phyloP scores from a whole-genome alignment of 2,888 invertebrate species.

The Ophioninae sp. region DNA sequence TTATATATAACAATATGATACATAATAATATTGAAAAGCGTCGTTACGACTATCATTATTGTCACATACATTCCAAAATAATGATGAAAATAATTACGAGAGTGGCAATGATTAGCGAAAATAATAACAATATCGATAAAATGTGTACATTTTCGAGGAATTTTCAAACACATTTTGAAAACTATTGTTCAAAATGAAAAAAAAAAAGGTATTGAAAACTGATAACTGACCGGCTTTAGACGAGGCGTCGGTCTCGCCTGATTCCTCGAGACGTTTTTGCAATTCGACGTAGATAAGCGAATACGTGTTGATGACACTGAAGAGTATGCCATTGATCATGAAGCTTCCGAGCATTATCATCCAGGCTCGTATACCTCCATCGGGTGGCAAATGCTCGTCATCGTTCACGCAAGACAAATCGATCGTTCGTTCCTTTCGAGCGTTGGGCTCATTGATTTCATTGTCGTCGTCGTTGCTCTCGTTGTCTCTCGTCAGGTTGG shows the following conservation, averaged over 20 bases:
- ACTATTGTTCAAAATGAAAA: background rate
- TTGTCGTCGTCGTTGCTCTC: slow-evolving; percentile 6
- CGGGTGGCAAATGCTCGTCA: slow-evolving; percentile 82
- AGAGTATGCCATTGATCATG: slow-evolving; percentile 93
- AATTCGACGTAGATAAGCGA: slow-evolving; percentile 90
- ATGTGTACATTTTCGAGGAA: background rate
- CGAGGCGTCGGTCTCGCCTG: slow-evolving; percentile 87
- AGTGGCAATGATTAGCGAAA: no score
- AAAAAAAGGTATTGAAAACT: background rate
- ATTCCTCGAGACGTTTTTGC: slow-evolving; percentile 84
- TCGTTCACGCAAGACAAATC: background rate
- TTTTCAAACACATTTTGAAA: background rate
- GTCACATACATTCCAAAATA: no score
- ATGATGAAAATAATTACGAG: no score
- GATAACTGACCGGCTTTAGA: slow-evolving; percentile 90
- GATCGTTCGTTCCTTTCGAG: slow-evolving; percentile 20
- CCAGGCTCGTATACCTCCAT: slow-evolving; percentile 92
- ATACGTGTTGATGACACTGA: slow-evolving; percentile 95
- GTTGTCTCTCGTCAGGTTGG: background rate
- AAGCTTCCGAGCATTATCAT: slow-evolving; percentile 92
- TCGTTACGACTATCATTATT: no score
- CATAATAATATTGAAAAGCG: no score
- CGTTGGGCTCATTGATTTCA: background rate
- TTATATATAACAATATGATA: no score
- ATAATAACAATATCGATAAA: no score